Base-by-base conservation (phyloP, 1,140 invertebrate genomes). In the Condylostylus longicornis region DNA sequence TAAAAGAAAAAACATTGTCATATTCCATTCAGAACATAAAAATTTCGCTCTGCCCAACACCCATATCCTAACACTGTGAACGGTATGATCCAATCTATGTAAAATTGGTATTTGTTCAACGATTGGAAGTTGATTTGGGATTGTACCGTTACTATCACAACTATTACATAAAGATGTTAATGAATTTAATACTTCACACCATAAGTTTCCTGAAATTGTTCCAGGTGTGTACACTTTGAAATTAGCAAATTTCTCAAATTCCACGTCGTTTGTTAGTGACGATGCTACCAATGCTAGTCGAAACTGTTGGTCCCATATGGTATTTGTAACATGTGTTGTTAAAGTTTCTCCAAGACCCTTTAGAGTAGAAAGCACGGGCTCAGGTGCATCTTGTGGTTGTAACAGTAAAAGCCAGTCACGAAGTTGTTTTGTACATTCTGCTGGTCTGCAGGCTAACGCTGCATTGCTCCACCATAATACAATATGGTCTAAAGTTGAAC, bases 31-130 rank as follows among this genome's bases (percentile, higher is more conserved):
- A 41, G 79, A 78, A 10, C 77, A 74, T 12, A 82, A 65, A 32
- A 71, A 65, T 37, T 74, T 71, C 0, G 76, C 71, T 54, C 77
- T 75, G 6, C 70, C 70, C 18, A 72, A 61, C 19, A 76, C 74
- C 80, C 80, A 85, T 1, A 82, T 51, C 18, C 79, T 65, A 47
- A 71, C 76, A 0, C 76, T 79, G 47, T 83, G 79, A 9, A 83
- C 68, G 0, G 79, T 79, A 48, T 82, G 79, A 62, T 82, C 79
- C 36, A 82, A 62, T 49, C 79, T 65, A 53, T 84, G 80, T 4
- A 84, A 61, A 25, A 82, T 70, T 4, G 80, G 75, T 51, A 84
- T 83, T 60, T 84, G 79, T 49, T 84, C 81, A 0, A 79, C 76
- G 5, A 83, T 63, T 0, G 80, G 79, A 31, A 82, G 47, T 44